Evolutionary conservation across 2,113 vertebrate genomes (phyloP).

Genomic region (Sinocyclocheilus rhinocerous): DNA sequence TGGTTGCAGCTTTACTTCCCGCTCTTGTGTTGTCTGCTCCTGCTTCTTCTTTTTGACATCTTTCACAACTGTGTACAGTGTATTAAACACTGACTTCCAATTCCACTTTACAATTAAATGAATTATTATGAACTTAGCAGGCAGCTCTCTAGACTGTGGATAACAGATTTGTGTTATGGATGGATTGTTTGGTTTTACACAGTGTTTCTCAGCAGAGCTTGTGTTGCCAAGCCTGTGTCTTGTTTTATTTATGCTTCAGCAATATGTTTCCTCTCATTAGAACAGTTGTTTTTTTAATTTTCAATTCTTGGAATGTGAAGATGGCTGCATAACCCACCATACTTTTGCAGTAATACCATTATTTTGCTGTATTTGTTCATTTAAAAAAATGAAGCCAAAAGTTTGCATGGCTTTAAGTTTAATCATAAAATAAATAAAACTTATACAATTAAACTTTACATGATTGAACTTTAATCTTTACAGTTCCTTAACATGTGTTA

Average conservation of each 20-base stretch:
- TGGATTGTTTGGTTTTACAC: conserved; percentile 3
- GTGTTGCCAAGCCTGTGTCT: not conserved
- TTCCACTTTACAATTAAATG: conserved; percentile 7
- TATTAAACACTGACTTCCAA: conserved; percentile 5
- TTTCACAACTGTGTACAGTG: conserved; percentile 10
- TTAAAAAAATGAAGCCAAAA: not conserved
- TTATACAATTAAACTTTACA: too few relatives aligned
- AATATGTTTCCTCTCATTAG: not conserved
- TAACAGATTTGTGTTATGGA: not conserved
- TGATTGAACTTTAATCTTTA: too few relatives aligned
- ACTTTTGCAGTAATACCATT: not conserved
- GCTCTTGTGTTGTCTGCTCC: not conserved
- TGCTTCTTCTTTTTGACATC: not conserved
- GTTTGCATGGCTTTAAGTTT: not conserved
- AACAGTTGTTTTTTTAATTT: not conserved
- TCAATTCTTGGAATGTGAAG: not conserved
- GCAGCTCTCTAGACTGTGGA: not conserved
- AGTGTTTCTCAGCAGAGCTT: conserved; percentile 13
- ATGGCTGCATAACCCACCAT: not conserved
- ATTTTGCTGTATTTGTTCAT: not conserved
- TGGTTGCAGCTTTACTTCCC: not conserved
- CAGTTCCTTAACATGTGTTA: too few relatives aligned
- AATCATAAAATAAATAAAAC: too few relatives aligned
- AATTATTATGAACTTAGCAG: not conserved
- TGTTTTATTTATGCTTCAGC: not conserved